Evolutionary conservation across 1,140 invertebrate genomes (phyloP).

Genomic region (Nautilus pompilius): DNA sequence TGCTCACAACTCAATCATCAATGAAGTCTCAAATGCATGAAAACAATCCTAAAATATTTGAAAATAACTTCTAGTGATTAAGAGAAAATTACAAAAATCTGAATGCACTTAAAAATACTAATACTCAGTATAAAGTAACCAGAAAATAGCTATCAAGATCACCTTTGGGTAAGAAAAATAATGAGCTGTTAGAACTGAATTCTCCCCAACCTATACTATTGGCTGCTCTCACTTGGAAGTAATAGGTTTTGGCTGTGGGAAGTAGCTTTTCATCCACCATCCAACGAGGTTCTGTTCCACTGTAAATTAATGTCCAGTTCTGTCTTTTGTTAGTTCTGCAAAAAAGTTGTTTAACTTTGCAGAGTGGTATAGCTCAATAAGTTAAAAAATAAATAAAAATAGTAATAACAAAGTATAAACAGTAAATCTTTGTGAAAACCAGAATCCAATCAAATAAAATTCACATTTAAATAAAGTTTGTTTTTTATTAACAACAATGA

Average conservation of each 20-base stretch:
- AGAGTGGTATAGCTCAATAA: too few relatives aligned
- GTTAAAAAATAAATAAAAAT: neutral
- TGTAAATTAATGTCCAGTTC: conserved; percentile 72
- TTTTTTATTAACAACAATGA: neutral
- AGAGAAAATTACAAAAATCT: too few relatives aligned
- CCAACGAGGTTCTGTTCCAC: conserved; percentile 80
- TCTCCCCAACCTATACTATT: conserved; percentile 74
- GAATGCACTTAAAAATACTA: too few relatives aligned
- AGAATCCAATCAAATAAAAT: neutral
- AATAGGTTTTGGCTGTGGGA: conserved; percentile 60
- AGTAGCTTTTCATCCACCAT: conserved; percentile 64
- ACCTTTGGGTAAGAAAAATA: conserved; percentile 25
- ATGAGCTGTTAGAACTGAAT: conserved; percentile 62
- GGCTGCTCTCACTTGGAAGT: conserved; percentile 74
- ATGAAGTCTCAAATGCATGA: too few relatives aligned
- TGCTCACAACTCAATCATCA: too few relatives aligned
- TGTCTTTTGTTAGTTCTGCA: conserved; percentile 19
- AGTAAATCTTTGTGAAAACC: neutral
- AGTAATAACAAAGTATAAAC: neutral
- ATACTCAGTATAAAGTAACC: too few relatives aligned
- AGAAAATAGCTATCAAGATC: neutral
- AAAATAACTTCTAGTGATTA: too few relatives aligned
- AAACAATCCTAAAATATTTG: too few relatives aligned
- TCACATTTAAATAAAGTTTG: neutral
- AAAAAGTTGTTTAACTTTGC: too few relatives aligned